These are phyloP conservation scores for Perccottus glenii DNA, from an alignment of 2,113 vertebrate genomes.

Conservation along the genomic window DNA sequence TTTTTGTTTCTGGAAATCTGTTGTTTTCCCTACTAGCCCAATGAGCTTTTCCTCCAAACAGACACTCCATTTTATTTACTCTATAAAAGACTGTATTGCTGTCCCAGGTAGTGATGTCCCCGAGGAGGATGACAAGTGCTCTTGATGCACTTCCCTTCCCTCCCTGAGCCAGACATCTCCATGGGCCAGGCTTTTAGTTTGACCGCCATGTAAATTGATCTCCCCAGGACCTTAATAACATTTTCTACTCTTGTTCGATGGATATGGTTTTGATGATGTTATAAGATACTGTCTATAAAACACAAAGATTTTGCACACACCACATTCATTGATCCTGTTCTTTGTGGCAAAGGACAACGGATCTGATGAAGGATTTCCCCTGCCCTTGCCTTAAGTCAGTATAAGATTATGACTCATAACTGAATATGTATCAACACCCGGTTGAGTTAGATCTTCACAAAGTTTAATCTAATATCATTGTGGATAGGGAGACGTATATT, in stretches of 20 bases:
- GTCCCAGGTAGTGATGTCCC: not conserved
- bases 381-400: constrained; percentile 53
- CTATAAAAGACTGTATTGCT: not conserved
- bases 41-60: not conserved
- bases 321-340: constrained; percentile 4
- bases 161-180: not conserved
- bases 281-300: no score
- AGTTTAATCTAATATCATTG: constrained; percentile 2
- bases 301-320: not conserved
- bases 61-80: not conserved
- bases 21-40: not conserved
- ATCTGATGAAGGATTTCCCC: constrained; percentile 25
- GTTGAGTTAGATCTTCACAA: constrained; percentile 15
- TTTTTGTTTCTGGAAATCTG: not conserved
- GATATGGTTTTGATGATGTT: no score
- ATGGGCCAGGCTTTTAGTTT: not conserved
- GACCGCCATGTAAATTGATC: not conserved
- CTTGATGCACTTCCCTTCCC: not conserved
- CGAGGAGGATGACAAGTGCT: not conserved
- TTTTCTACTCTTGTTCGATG: no score
- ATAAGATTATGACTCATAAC: constrained; percentile 48
- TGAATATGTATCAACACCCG: constrained; percentile 21
- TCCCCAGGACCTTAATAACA: no score
- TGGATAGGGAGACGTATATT: constrained; percentile 1
- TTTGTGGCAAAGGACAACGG: constrained; percentile 36